Evolutionary conservation across 2,113 vertebrate genomes (phyloP), one percentile per base, ranked within the genome.

Genomic region (Cynoglossus semilaevis): DNA sequence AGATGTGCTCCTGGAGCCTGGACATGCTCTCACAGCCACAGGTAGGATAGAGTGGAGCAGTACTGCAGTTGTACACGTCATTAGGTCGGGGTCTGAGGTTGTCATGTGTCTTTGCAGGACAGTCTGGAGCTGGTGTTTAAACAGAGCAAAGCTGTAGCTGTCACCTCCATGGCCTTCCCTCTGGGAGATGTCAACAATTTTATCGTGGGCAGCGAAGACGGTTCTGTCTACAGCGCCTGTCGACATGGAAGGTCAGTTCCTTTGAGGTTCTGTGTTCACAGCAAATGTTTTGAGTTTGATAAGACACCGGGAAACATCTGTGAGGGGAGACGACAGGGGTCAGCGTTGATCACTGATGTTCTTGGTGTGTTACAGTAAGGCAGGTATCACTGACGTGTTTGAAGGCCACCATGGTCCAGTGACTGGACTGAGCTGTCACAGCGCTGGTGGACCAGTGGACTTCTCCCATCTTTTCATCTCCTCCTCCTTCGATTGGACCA

Each of bases 381-480:
- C 97, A 40, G 97, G 97, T 55, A 99, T 99, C 88, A 96, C 95
- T 75, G 96, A 98, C 82, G 95, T 98, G 91, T 98, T 98, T 80
- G 97, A 99, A 82, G 96, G 97, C 70, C 97, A 99, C 76, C 96
- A 98, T 60, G 96, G 97, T 79, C 97, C 97, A 43, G 95, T 99
- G 78, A 98, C 97, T n/a, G 96, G 97, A 15, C 94, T 98, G 78
- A 93, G 97, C 82, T 99, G 95, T 65, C 96, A 98, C 83, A 92
- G 93, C 34, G 96, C 96, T 14, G 93, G 91, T 66, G 97, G 97
- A 79, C 93, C 95, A 18, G 92, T 97, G 3, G 97, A 99, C 86
- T 97, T 98, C 90, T 98, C 97, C 16, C 95, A 99, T 80, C 94
- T 99, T 75, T 98, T 99, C 88, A 92, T 98, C 83, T 96, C 96